Base-by-base conservation (phyloP, 2,888 invertebrate genomes). In the Lycophotia porphyrea region DNA sequence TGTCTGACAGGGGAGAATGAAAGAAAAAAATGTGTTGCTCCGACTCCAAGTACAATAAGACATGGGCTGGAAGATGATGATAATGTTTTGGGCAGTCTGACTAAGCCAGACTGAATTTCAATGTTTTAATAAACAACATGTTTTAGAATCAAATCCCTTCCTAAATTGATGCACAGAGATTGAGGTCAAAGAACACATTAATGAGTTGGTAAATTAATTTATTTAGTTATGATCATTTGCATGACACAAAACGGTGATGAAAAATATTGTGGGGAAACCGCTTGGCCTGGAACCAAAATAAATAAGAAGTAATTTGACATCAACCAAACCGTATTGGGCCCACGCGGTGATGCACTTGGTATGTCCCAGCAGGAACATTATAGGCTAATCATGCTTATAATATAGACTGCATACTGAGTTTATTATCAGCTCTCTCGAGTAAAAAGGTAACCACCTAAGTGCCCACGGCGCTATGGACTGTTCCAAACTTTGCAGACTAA, bases 401-500 rank as follows among this genome's bases (percentile, higher is more conserved):
- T 24, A 7, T 18, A 34, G 7, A 34, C 18, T 21, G 31, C 18
- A 1, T 42, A 4, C 18, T 31, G 8, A 27, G 11, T 24, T 24
- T 55, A 31, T 52, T 15, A 13, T 42, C 4, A 52, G 18, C 27
- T n/a, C 8, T 7, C 1, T 7, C 7, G 31, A 24, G 21, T 73
- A 52, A 55, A 44, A 58, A 31, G n/a, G 34, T 36, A 11, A 27
- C 27, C 21, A 47, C 44, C 21, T 71, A 67, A 13, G 27, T 66
- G 49, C 8, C 44, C n/a, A 36, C 52, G 13, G 5, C 5, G n/a
- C n/a, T n/a, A 27, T 15, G 15, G 18, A 58, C 36, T 31, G 18
- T 36, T 66, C 65, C 31, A 21, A 75, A 66, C 75, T 76, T 76
- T 66, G 18, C 34, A 76, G 76, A 76, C 75, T 15, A 39, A 76